Evolutionary conservation across 2,797 vertebrate species (phyloP).

Genomic region (Hirundo rustica): DNA sequence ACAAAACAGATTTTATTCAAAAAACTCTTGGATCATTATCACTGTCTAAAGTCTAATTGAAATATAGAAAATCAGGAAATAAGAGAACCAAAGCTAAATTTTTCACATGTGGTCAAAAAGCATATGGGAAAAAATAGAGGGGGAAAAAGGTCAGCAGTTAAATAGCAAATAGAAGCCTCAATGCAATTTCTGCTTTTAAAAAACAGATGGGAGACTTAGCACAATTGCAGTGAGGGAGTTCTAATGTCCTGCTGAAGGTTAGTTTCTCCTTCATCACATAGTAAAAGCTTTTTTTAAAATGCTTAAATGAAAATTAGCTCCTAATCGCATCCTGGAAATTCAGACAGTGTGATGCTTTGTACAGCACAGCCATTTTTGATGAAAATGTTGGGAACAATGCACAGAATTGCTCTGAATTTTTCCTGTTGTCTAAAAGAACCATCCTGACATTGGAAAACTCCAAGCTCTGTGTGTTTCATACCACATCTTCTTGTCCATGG

Average conservation of each 20-base stretch:
- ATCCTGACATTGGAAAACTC: not conserved
- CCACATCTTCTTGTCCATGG: not conserved
- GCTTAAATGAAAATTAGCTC: not conserved
- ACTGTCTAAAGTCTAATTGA: conserved; percentile 44
- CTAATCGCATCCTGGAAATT: not conserved
- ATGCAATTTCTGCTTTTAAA: conserved; percentile 29
- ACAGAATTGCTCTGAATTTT: not conserved
- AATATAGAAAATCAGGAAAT: conserved; percentile 31
- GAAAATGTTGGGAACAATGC: not conserved
- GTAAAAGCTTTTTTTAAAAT: conserved; percentile 24
- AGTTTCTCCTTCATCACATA: not conserved
- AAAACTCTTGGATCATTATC: conserved; percentile 41
- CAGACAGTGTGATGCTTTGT: not conserved
- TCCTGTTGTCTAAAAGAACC: not conserved
- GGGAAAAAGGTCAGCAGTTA: conserved; percentile 2
- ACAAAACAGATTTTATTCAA: conserved; percentile 39
- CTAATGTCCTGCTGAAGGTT: conserved; percentile 22
- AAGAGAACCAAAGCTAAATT: not conserved
- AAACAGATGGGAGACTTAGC: conserved; percentile 38
- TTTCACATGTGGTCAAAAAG: conserved; percentile 43
- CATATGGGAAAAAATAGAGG: not conserved
- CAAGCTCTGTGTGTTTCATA: not conserved
- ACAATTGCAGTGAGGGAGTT: conserved; percentile 17
- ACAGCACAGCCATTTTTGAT: not conserved
- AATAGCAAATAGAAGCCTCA: conserved; percentile 11